Base-by-base conservation (phyloP, 1,140 invertebrate genomes). In the Doryteuthis pealeii region DNA sequence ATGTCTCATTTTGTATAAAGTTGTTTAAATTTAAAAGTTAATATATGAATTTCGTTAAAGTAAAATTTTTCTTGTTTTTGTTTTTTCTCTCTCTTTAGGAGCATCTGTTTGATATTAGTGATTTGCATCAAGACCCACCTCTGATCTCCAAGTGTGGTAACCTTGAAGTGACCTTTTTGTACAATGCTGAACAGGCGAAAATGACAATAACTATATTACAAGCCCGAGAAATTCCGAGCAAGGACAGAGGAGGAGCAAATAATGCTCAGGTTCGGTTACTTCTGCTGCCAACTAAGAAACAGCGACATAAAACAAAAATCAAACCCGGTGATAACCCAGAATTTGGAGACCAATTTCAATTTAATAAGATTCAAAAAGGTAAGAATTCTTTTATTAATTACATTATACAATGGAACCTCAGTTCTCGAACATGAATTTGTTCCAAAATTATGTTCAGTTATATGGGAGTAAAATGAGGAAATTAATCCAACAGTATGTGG, bases 281-380 rank as follows among this genome's bases (percentile, higher is more conserved):
- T 35, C 89, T 97, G 78, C 87, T 97, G 71, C 96, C 96, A 0
- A 92, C 93, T 78, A 96, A 96, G 82, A 96, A 96, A 86, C 95
- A 96, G 84, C 94, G 96, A 80, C 94, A 94, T 85, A 97, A 97
- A 88, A 97, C 95, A 5, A 94, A 95, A 87, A 93, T 96, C 30
- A 91, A 95, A 73, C 92, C 93, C 75, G 95, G 95, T 1, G 93
- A 94, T 80, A 94, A 93, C 83, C 95, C 95, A 1, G 93, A 95
- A 82, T 97, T 94, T 83, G 93, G 96, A 91, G 96, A 97, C 85
- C 95, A 93, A 80, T 96, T 97, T 86, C 90, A 95, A 54, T 91
- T 98, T 76, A 94, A 92, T 86, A 93, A 95, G 85, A 94, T 97
- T 54, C 95, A 95, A 89, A 94, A 94, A 88, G 93, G 93, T 93